Base-by-base conservation (phyloP, 1,140 invertebrate genomes). In the Aleiodes sp. region DNA sequence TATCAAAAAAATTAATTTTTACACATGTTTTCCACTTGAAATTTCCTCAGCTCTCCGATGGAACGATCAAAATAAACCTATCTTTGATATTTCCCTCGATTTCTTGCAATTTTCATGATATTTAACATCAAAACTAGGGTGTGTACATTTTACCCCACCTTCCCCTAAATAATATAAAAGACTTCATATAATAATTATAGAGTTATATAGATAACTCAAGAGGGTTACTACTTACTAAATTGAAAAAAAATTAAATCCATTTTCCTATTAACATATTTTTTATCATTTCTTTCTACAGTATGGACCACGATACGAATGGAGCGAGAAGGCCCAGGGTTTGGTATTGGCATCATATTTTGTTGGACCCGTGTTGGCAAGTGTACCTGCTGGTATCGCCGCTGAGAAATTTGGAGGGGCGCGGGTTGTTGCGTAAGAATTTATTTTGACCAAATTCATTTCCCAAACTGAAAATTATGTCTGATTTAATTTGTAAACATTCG, bases 401-500 rank as follows among this genome's bases (percentile, higher is more conserved):
- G 92, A 94, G 74, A 87, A 88, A 75, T 92, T 91, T 75, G 92
- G 92, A 1, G 92, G 91, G 1, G 87, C 92, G 21, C 87, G 88
- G 70, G 90, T 94, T 33, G 91, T 97, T 8, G 92, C 83, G 83
- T 86, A 73, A 80, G 80, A 82, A 39, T 46, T 62, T 0, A 26
- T 41, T 41, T 16, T 8, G 28, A 7, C 9, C 33, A 33, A 52
- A 35, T 60, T 4, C 26, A 31, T 62, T 26, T 35, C 26, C 14
- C 29, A n/a, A n/a, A n/a, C 21, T 59, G 12, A 12, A 43, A 14
- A 26, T 66, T 56, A 52, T 35, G 14, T 41, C 16, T 43, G 26
- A 21, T 6, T 57, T 6, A 1, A 57, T n/a, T 28, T 39, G 26
- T 0, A 52, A 26, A 21, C 19, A 33, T 37, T 33, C 2, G 12